A percentile compares a stretch with the other conserved stretches of the same genome.
phyloP scores from a whole-genome alignment of 23 tunicate genomes.

The Clavelina lepadiformis region DNA sequence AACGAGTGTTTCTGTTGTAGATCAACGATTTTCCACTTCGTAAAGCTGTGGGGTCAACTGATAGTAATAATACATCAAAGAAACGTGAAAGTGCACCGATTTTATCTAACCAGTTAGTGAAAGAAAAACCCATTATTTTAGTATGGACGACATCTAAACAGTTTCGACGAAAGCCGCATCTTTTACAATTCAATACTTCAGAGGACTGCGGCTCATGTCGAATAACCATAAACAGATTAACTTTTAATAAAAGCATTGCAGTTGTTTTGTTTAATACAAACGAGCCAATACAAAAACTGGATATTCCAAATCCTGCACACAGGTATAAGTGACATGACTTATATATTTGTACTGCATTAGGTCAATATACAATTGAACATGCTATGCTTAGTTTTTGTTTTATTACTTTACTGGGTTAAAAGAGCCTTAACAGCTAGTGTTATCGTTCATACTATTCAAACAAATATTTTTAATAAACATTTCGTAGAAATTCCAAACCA shows the following conservation, averaged over 20 bases:
- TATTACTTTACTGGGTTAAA: neutral
- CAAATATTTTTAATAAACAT: neutral
- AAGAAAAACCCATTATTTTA: constrained; percentile 16
- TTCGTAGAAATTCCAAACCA: constrained; percentile 35
- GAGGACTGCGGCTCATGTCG: constrained; percentile 47
- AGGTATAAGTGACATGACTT: constrained; percentile 17
- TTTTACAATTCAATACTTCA: constrained; percentile 21
- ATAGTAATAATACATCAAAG: too few species aligned
- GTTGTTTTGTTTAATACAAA: constrained; percentile 44
- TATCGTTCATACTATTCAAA: neutral
- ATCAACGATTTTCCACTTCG: too few species aligned
- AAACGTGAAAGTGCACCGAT: too few species aligned
- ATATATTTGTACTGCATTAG: too few species aligned
- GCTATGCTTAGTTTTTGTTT: too few species aligned
- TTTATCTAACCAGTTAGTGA: too few species aligned
- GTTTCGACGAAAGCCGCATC: neutral
- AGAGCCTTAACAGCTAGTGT: neutral
- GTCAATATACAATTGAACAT: too few species aligned
- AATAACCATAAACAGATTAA: constrained; percentile 38
- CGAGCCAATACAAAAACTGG: constrained; percentile 2
- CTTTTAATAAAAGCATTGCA: constrained; percentile 32
- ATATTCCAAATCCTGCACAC: constrained; percentile 33
- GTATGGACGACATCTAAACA: constrained; percentile 10
- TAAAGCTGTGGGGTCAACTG: too few species aligned
- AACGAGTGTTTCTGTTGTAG: too few species aligned